Evolutionary conservation across 2,113 vertebrate genomes (phyloP).

Genomic region (Trematomus loennbergii): DNA sequence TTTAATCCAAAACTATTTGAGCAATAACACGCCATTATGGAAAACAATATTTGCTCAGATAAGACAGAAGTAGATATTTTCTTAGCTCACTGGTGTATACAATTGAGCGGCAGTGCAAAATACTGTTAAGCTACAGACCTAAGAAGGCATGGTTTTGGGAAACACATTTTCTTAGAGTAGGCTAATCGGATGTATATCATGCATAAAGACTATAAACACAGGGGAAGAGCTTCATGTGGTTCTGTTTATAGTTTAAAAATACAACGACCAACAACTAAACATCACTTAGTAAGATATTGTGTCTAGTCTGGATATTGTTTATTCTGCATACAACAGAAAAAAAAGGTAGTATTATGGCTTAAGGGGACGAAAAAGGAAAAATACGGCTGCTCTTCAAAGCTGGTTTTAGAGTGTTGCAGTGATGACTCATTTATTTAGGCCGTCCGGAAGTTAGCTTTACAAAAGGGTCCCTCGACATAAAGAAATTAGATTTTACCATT

Average conservation of each 20-base stretch:
- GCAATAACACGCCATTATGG: conserved; percentile 7
- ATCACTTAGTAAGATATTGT: too few species aligned
- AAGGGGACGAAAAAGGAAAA: neutral
- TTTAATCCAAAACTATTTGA: conserved; percentile 11
- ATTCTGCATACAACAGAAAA: neutral
- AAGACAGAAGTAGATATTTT: neutral
- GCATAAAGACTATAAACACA: neutral
- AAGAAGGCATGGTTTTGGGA: neutral
- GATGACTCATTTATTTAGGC: too few species aligned
- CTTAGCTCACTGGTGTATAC: neutral
- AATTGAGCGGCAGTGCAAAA: neutral
- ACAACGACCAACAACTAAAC: neutral
- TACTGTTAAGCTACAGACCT: neutral
- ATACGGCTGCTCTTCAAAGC: neutral
- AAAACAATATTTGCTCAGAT: neutral
- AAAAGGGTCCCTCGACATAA: too few species aligned
- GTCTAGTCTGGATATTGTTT: neutral
- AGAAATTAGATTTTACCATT: too few species aligned
- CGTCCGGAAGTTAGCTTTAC: too few species aligned
- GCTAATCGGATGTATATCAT: too few species aligned
- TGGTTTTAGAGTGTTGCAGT: too few species aligned
- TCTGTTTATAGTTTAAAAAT: conserved; percentile 1
- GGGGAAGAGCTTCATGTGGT: neutral
- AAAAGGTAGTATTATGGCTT: neutral
- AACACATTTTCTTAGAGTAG: neutral